These are phyloP conservation scores for Leptatherina wallacei DNA, from an alignment of 2,797 vertebrate species.

Conservation along the genomic window DNA sequence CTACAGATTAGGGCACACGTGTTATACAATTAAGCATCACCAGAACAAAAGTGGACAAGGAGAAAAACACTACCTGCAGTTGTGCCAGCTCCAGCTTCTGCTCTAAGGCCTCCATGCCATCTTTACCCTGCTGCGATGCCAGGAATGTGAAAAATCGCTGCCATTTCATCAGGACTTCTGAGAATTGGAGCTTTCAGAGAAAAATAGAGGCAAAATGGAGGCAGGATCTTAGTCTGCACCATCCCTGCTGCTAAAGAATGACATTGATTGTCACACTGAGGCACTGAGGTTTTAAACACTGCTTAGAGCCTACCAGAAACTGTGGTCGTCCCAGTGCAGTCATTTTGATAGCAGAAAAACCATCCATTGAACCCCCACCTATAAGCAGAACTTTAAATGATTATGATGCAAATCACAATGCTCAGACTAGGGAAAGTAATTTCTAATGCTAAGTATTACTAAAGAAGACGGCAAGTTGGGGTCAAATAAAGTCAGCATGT, in stretches of 20 bases:
- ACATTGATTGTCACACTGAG: conserved; percentile 7
- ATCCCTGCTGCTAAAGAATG: conserved; percentile 9
- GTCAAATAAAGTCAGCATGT: too few species aligned
- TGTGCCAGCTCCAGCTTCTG: conserved; percentile 86
- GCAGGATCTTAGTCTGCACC: conserved; percentile 17
- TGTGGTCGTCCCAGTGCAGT: conserved; percentile 91
- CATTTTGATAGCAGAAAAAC: conserved; percentile 93
- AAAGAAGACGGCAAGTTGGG: background rate
- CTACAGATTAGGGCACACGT: background rate
- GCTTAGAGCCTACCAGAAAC: conserved; percentile 87
- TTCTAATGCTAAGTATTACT: background rate
- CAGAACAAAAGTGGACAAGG: background rate
- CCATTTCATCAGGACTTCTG: conserved; percentile 92
- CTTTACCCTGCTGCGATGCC: conserved; percentile 86
- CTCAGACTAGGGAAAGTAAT: background rate
- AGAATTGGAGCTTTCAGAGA: conserved; percentile 87
- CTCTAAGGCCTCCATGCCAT: conserved; percentile 76
- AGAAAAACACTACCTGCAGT: conserved; percentile 83
- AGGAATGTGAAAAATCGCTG: conserved; percentile 88
- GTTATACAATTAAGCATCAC: background rate
- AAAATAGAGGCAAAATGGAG: conserved; percentile 10
- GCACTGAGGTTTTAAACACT: conserved; percentile 23
- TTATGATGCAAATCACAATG: background rate
- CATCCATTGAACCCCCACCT: conserved; percentile 88
- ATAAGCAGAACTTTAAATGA: background rate